phyloP scores from a whole-genome alignment of 2,888 invertebrate genomes.

The Synergus itoensis region DNA sequence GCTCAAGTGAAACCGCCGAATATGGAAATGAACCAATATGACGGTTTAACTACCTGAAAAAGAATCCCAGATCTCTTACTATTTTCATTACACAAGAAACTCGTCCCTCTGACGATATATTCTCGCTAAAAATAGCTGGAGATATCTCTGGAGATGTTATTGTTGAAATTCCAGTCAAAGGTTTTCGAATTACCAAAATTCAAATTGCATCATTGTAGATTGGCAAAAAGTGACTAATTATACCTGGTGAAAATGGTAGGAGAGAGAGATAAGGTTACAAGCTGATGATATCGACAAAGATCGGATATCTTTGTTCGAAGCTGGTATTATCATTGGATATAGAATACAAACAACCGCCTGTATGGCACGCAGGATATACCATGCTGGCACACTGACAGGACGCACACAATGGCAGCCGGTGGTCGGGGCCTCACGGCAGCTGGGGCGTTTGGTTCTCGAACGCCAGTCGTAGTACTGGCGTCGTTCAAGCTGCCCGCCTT shows the following conservation, averaged over 20 bases:
- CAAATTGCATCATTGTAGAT: constrained; percentile 1
- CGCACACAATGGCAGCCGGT: constrained; percentile 55
- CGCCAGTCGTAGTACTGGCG: constrained; percentile 74
- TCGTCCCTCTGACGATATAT: not conserved
- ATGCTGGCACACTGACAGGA: constrained; percentile 51
- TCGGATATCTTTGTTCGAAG: constrained; percentile 41
- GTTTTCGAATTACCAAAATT: not conserved
- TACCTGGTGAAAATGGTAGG: not conserved
- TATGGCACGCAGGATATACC: constrained; percentile 48
- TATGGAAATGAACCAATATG: constrained; percentile 27
- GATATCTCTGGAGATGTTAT: not conserved
- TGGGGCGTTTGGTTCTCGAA: constrained; percentile 64
- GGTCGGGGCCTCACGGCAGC: constrained; percentile 60
- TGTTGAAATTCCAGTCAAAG: not conserved
- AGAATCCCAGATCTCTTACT: not conserved
- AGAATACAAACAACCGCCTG: constrained; percentile 40
- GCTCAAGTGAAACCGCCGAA: not conserved
- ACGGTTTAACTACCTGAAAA: constrained; percentile 1
- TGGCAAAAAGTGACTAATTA: not conserved
- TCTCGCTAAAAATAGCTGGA: not conserved
- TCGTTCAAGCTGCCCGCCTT: constrained; percentile 72
- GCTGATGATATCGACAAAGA: not conserved
- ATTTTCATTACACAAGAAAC: constrained; percentile 1
- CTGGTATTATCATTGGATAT: constrained; percentile 18
- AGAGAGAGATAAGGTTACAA: not conserved